These are phyloP conservation scores for Stomatorhinus ivindoensis DNA, from an alignment of 2,113 vertebrate genomes.

Conservation along the genomic window DNA sequence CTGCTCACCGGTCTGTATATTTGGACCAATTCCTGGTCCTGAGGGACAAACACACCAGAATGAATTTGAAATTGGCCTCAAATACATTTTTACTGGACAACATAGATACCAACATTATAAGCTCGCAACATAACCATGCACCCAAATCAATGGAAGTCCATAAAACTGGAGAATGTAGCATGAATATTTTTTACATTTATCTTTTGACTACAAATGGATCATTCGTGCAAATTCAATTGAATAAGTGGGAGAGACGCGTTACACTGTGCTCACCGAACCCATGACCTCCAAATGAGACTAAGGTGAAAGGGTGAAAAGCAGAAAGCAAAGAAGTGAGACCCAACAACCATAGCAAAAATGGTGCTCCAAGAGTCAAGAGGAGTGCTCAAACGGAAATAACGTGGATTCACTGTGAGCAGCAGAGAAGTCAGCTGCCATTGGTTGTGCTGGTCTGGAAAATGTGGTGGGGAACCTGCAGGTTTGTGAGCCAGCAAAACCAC, in stretches of 20 bases:
- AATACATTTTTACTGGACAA: not conserved
- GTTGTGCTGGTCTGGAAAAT: not conserved
- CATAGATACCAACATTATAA: not conserved
- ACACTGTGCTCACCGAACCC: constrained; percentile 79
- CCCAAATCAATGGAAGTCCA: not conserved
- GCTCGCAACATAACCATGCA: not conserved
- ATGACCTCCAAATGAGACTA: constrained; percentile 92
- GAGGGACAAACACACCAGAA: not conserved
- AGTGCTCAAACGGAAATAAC: constrained; percentile 28
- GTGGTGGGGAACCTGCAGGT: not conserved
- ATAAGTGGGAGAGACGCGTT: constrained; percentile 18
- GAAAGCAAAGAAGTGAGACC: constrained; percentile 68
- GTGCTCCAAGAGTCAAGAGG: constrained; percentile 41
- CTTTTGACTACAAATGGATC: constrained; percentile 14
- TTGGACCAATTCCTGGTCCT: constrained; percentile 72
- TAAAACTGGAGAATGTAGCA: not conserved
- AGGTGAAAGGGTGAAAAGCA: constrained; percentile 78
- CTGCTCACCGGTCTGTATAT: constrained; percentile 68
- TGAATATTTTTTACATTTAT: not conserved
- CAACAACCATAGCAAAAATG: constrained; percentile 49
- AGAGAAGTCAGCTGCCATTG: constrained; percentile 14
- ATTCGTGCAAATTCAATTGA: constrained; percentile 49
- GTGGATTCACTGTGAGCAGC: constrained; percentile 53
- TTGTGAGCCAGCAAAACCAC: not conserved
- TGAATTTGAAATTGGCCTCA: not conserved